These are phyloP conservation scores for Mesoclemmys tuberculata DNA, from an alignment of 2,113 vertebrate species.

Conservation along the genomic window DNA sequence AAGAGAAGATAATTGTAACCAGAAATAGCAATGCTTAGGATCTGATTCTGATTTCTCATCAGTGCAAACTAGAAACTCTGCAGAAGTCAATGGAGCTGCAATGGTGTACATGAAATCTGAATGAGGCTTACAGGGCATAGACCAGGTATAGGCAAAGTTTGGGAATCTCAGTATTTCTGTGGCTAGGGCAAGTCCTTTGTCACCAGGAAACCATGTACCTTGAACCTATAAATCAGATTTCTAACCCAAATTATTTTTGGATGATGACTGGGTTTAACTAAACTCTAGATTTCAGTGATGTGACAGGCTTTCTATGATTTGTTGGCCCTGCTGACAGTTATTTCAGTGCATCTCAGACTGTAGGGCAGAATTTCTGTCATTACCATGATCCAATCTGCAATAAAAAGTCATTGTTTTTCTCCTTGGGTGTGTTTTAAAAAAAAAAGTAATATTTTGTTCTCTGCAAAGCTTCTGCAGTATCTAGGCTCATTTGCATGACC, in stretches of 20 bases:
- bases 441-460: neutral
- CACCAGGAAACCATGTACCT: neutral
- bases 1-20: neutral
- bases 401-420: neutral
- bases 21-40: neutral
- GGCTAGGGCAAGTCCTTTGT: neutral
- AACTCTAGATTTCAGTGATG: neutral
- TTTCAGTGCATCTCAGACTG: neutral
- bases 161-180: neutral
- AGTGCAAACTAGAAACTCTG: neutral
- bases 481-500: neutral
- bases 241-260: neutral
- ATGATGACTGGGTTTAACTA: neutral
- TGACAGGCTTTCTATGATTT: neutral
- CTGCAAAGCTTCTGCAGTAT: neutral
- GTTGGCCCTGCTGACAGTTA: neutral
- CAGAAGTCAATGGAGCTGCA: neutral
- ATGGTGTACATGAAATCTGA: too few relatives aligned
- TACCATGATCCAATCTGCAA: neutral
- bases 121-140: too few relatives aligned
- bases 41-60: neutral
- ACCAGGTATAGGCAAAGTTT: neutral
- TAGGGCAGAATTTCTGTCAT: neutral
- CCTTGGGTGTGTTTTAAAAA: neutral
- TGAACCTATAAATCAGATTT: neutral